Percentiles rank a stretch among this genome's conserved stretches.
These are phyloP conservation scores for Scaptomyza reducta DNA, from an alignment of 2,888 invertebrate species.

Conservation along the genomic window DNA sequence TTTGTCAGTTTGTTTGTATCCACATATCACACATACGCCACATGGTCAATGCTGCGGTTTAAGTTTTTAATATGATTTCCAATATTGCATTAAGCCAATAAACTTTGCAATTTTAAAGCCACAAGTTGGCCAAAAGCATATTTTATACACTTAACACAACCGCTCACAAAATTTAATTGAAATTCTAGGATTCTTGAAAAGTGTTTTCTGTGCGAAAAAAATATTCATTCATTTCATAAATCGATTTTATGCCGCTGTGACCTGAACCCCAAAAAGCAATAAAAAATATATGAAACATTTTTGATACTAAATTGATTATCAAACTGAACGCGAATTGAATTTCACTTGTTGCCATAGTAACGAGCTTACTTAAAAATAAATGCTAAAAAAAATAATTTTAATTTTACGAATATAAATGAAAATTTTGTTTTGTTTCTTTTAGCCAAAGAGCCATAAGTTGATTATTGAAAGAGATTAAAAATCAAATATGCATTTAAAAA, in stretches of 20 bases:
- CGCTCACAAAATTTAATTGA: slow-evolving; percentile 7
- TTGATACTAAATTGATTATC: slow-evolving; percentile 33
- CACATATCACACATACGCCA: slow-evolving; percentile 34
- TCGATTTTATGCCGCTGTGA: slow-evolving; percentile 27
- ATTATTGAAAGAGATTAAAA: neutral
- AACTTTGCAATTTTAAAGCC: slow-evolving; percentile 30
- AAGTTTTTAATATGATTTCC: slow-evolving; percentile 15
- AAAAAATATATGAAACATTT: slow-evolving; percentile 30
- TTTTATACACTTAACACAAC: slow-evolving; percentile 22
- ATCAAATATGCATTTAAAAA: neutral
- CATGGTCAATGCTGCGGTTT: slow-evolving; percentile 18
- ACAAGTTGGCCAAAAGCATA: slow-evolving; percentile 11
- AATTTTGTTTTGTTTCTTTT: neutral
- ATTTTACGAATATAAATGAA: neutral
- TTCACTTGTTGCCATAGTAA: neutral
- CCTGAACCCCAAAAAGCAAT: slow-evolving; percentile 15
- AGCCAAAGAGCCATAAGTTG: neutral
- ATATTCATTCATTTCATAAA: slow-evolving; percentile 20
- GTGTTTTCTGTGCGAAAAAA: neutral
- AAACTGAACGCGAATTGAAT: neutral
- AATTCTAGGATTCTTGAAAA: slow-evolving; percentile 1
- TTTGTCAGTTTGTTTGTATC: neutral
- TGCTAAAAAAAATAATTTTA: neutral
- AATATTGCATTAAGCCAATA: slow-evolving; percentile 22
- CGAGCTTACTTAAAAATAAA: too few species aligned